Evolutionary conservation across 2,113 vertebrate genomes (phyloP), one percentile per base, ranked within the genome.

Genomic region (Callipepla californica): DNA sequence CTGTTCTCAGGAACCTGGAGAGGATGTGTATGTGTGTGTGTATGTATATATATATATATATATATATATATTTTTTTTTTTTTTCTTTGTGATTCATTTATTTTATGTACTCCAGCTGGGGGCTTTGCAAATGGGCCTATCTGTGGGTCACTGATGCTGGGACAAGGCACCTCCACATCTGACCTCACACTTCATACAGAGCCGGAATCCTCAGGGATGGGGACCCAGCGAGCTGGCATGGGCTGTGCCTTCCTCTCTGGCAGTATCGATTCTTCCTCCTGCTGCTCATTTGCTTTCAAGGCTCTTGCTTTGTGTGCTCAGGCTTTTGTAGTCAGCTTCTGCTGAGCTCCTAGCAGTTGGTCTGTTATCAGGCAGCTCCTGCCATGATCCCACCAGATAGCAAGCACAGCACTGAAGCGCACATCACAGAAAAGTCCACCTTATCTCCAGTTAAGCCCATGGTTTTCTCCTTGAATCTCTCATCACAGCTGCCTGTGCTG

Each of bases 361-460:
- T 59, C 78, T 48, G 51, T 72, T 94, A 90, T 61, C 95, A 80
- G 61, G 4, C 57, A 44, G 66, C 78, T 85, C 84, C 88, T 79
- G 83, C 81, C 62, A 83, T 0, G 9, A 84, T 94, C 34, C 80
- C 50, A 42, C 51, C 87, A 61, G 87, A 85, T 11, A 85, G 21
- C 38, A 75, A 67, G 83, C 38, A 1, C 45, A 23, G 67, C n/a
- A 1, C 25, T 19, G 68, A 40, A 67, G 85, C 87, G 15, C 50
- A 9, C 0, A 0, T 62, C 5, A 4, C 53, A 75, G 65, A 48
- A 55, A 90, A 93, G 78, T 70, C 93, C 65, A 11, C 80, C 66
- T 96, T 89, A 86, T 94, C 86, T 88, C 44, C 26, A 16, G 40
- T n/a, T 45, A 47, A 88, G 50, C 85, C 53, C 62, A 1, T 0